Evolutionary conservation across 1,140 invertebrate species (phyloP), one percentile per base, ranked within the genome.

Genomic region (Uloborus diversus): DNA sequence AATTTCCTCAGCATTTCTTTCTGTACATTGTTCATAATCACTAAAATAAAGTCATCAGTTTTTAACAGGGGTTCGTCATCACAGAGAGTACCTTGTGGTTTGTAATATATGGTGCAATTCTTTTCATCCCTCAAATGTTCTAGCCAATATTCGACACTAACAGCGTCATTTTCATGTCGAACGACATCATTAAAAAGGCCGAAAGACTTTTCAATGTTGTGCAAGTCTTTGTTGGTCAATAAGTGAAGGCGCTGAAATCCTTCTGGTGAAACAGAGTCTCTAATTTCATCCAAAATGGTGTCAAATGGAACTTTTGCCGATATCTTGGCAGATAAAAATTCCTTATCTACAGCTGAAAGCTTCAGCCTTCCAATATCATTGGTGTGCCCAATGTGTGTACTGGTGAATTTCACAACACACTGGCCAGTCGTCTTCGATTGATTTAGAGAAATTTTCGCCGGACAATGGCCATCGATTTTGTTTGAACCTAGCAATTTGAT

Each of bases 181-280:
- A n/a, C n/a, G n/a, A n/a, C n/a, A n/a, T n/a, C n/a, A n/a, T n/a
- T n/a, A n/a, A n/a, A 9, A 13, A 27, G n/a, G 28, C 47, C 61
- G 9, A 37, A 73, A 9, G 20, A 57, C 5, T n/a, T 28, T 28
- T 73, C 69, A 61, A 73, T 73, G n/a, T 71, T 71, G 11, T 59
- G 20, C 11, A 71, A 17, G 20, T 70, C 66, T 70, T 70, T 53
- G n/a, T 11, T 35, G 20, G 66, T 70, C 9, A 70, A 25, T 2
- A 56, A 32, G 23, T 70, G 66, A 13, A 57, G 23, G 3, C 66
- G 7, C 23, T 70, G 28, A 17, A 70, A 3, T 14, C 1, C 23
- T 14, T 14, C 13, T 33, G 35, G 28, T 9, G 66, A 56, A 3
- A 70, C 28, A 3, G 49, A 35, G 28, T 56, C 51, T 25, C 32